Percentiles rank a stretch among this genome's conserved stretches.
Evolutionary conservation across 2,113 vertebrate species (phyloP).

Genomic region (Puffinus mauretanicus): DNA sequence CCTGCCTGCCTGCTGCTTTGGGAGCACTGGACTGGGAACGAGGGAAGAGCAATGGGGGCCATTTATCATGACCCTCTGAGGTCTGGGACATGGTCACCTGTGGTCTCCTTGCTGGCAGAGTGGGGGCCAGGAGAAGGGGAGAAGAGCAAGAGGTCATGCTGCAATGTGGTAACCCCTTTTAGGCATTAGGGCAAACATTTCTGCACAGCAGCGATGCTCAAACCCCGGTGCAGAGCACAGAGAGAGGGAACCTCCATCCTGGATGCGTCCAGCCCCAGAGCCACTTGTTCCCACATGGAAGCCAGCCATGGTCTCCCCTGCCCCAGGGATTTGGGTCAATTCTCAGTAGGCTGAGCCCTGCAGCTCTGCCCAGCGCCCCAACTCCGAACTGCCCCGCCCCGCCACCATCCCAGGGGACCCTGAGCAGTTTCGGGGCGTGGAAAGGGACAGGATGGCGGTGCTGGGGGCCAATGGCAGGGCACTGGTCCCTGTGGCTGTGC

Average conservation of each 20-base stretch:
- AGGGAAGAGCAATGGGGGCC: rapidly evolving
- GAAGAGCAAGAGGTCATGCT: not conserved
- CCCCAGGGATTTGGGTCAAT: rapidly evolving
- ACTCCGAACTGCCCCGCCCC: rapidly evolving
- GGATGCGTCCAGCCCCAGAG: not conserved
- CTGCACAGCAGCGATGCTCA: not conserved
- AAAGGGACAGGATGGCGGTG: rapidly evolving
- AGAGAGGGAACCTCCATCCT: not conserved
- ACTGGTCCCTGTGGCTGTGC: rapidly evolving
- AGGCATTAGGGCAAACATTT: not conserved
- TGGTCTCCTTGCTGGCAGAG: not conserved
- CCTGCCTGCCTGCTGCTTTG: not conserved
- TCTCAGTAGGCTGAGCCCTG: not conserved
- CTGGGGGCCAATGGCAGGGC: not conserved
- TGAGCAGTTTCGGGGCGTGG: not conserved
- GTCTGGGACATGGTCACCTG: not conserved
- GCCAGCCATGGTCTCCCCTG: rapidly evolving
- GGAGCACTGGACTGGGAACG: rapidly evolving
- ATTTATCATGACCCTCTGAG: not conserved
- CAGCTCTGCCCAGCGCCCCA: not conserved
- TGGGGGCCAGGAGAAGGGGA: not conserved
- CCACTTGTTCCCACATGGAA: rapidly evolving
- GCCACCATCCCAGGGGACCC: rapidly evolving
- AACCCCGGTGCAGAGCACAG: not conserved
- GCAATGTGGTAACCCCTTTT: not conserved